A percentile compares a stretch with the other conserved stretches of the same genome.
These are phyloP conservation scores for Drosophila kambysellisi DNA, from an alignment of 2,888 invertebrate genomes.

Conservation along the genomic window DNA sequence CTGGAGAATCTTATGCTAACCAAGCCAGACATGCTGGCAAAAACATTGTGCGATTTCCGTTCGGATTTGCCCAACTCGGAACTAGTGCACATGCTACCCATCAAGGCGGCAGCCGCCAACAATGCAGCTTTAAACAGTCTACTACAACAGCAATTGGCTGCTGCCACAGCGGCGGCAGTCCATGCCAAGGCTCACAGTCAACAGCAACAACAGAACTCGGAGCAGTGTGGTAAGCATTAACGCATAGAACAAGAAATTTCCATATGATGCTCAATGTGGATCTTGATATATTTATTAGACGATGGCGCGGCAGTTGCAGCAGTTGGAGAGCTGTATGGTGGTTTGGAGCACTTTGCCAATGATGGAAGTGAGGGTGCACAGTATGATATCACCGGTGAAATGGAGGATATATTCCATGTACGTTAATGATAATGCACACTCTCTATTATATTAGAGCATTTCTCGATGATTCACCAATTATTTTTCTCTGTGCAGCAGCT, in stretches of 20 bases:
- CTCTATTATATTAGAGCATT: neutral
- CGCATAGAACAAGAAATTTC: no score
- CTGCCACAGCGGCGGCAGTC: constrained; percentile 72
- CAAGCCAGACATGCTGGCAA: constrained; percentile 82
- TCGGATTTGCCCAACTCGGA: constrained; percentile 83
- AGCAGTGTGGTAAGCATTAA: constrained; percentile 57
- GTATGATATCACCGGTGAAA: constrained; percentile 83
- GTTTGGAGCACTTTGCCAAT: constrained; percentile 80
- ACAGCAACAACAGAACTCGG: constrained; percentile 52
- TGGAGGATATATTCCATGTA: constrained; percentile 85
- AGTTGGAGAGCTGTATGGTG: constrained; percentile 81
- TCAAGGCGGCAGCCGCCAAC: constrained; percentile 75
- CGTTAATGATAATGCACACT: neutral
- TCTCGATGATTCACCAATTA: neutral
- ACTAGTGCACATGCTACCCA: constrained; percentile 83
- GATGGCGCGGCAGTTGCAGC: constrained; percentile 41
- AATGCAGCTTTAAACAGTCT: constrained; percentile 76
- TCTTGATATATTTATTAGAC: constrained; percentile 33
- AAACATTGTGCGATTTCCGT: constrained; percentile 84
- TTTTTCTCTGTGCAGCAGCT: constrained; percentile 76
- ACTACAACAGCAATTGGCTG: constrained; percentile 81
- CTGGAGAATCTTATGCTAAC: constrained; percentile 83
- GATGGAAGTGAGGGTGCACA: constrained; percentile 83
- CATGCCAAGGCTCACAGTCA: constrained; percentile 66
- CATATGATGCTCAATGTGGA: neutral